A percentile compares a stretch with the other conserved stretches of the same genome.
phyloP scores from a whole-genome alignment of 2,888 invertebrate species.

The Stenolophus ochropezus region DNA sequence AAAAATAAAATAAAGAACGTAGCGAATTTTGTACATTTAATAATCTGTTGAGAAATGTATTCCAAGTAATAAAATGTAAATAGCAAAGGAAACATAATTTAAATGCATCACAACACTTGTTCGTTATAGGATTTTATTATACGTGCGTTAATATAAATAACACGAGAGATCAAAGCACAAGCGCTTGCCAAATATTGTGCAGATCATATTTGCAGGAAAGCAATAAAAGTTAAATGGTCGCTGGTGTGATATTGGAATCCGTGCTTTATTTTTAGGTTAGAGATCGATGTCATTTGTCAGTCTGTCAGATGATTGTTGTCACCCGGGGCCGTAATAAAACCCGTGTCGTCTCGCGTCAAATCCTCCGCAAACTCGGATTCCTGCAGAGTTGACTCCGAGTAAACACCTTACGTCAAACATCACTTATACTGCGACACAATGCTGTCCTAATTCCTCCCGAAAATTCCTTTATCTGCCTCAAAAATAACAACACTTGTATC shows the following conservation, averaged over 20 bases:
- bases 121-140: too few relatives aligned
- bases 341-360: neutral
- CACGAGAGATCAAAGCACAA: neutral
- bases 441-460: too few relatives aligned
- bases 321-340: neutral
- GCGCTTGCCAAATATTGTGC: neutral
- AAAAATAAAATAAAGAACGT: neutral
- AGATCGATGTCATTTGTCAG: slow-evolving; percentile 52
- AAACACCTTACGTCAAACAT: neutral
- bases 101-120: too few relatives aligned
- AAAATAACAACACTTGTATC: too few relatives aligned
- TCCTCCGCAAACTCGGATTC: neutral
- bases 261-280: slow-evolving; percentile 46
- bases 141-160: neutral
- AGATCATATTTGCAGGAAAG: neutral
- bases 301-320: slow-evolving; percentile 26
- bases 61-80: too few relatives aligned
- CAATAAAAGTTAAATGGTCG: neutral
- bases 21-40: neutral
- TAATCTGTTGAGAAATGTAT: neutral
- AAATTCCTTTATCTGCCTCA: too few relatives aligned
- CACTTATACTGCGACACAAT: too few relatives aligned
- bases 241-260: slow-evolving; percentile 6
- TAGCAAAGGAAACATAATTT: slow-evolving; percentile 27
- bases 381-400: neutral